Percentiles rank a stretch among this genome's conserved stretches.
Conservation (phyloP, 2,797 vertebrate genomes). For the Anas flavirostris region DNA sequence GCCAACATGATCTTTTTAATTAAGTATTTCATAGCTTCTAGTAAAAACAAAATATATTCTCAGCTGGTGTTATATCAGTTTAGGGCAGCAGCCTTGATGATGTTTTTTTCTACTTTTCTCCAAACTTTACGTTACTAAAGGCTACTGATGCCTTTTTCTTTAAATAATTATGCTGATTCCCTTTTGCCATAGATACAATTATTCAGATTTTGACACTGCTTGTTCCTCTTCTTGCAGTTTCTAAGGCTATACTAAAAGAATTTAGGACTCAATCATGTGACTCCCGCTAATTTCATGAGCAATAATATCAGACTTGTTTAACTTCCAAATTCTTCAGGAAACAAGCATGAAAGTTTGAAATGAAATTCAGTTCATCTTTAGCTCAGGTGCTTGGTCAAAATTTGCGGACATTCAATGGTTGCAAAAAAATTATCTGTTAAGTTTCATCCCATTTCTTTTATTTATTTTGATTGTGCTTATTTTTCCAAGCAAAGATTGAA, state of each 20-base stretch:
- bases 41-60: slow-evolving; percentile 15
- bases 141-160: background rate
- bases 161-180: fast-evolving
- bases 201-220: background rate
- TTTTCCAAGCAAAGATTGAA: background rate
- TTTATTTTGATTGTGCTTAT: slow-evolving; percentile 8
- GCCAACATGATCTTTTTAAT: slow-evolving; percentile 30
- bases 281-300: background rate
- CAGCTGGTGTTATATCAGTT: background rate
- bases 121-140: background rate
- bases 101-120: background rate
- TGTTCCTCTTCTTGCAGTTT: background rate
- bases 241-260: background rate
- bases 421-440: background rate
- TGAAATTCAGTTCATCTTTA: background rate
- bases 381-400: background rate
- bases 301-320: background rate
- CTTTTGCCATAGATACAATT: background rate
- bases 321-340: background rate
- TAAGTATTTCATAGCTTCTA: slow-evolving; percentile 25
- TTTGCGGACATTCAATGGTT: background rate
- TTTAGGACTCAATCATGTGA: background rate
- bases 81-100: background rate
- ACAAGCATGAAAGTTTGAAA: background rate
- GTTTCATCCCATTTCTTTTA: background rate